Evolutionary conservation across 2,888 invertebrate species (phyloP).

Genomic region (Troides aeacus): DNA sequence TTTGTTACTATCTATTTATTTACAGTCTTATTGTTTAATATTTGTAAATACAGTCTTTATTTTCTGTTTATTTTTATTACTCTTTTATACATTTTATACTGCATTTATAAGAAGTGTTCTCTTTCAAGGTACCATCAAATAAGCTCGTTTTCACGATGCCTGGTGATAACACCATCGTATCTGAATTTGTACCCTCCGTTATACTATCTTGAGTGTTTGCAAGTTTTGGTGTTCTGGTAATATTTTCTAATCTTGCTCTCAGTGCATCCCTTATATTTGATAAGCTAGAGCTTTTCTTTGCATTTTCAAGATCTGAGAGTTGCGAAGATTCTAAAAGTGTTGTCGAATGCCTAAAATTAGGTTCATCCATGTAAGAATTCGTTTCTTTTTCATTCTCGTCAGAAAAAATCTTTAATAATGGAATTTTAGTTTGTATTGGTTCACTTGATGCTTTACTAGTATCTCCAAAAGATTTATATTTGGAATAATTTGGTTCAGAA

Average conservation of each 20-base stretch:
- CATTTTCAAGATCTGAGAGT: constrained; percentile 1
- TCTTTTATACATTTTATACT: constrained; percentile 62
- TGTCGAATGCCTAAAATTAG: neutral
- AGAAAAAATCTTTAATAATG: neutral
- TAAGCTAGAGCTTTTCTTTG: constrained; percentile 39
- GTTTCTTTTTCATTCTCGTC: neutral
- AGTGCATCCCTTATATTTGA: constrained; percentile 46
- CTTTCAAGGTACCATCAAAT: constrained; percentile 42
- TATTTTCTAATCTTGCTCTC: constrained; percentile 16
- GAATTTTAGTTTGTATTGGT: constrained; percentile 14
- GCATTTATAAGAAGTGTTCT: constrained; percentile 65
- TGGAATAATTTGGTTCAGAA: constrained; percentile 1
- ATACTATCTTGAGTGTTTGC: neutral
- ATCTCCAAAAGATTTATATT: constrained; percentile 4
- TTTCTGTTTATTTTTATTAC: constrained; percentile 22
- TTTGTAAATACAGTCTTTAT: neutral
- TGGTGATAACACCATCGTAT: constrained; percentile 14
- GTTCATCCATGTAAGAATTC: neutral
- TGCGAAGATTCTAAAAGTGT: neutral
- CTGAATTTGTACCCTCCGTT: neutral
- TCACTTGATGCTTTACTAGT: constrained; percentile 18
- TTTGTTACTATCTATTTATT: constrained; percentile 9
- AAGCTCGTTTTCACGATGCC: constrained; percentile 12
- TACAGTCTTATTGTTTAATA: neutral
- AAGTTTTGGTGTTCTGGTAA: neutral